These are phyloP conservation scores for Elgonia sp. DNA, from an alignment of 2,888 invertebrate genomes.

Conservation along the genomic window DNA sequence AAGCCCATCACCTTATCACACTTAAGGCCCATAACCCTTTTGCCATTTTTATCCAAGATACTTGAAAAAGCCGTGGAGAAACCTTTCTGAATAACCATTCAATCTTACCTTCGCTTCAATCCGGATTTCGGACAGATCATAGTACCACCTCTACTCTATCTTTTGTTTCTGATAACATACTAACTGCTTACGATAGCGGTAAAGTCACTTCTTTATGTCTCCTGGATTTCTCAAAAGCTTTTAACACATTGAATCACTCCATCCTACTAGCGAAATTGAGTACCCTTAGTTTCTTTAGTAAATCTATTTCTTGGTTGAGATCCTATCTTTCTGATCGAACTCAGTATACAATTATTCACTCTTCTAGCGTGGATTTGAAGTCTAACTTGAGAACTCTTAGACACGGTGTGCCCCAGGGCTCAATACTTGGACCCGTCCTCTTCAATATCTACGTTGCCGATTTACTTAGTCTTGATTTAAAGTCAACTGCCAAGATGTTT, in stretches of 20 bases:
- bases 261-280: background rate
- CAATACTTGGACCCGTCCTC: slow-evolving; percentile 1
- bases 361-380: too few species aligned
- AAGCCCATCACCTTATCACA: background rate
- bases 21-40: background rate
- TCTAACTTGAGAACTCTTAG: background rate
- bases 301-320: background rate
- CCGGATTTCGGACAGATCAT: background rate
- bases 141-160: background rate
- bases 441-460: slow-evolving; percentile 15
- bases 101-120: background rate
- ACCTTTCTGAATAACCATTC: background rate
- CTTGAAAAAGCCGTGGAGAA: background rate
- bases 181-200: background rate
- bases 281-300: background rate
- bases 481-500: background rate
- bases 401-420: too few species aligned
- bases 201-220: too few species aligned
- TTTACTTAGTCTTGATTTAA: background rate
- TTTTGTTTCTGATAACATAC: background rate
- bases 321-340: too few species aligned
- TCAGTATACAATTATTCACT: too few species aligned
- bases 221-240: slow-evolving; percentile 5
- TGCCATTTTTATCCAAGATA: background rate
- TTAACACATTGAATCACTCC: slow-evolving; percentile 2